Evolutionary conservation across 2,888 invertebrate species (phyloP).

Genomic region (Kuschelorhynchus macadamiae): DNA sequence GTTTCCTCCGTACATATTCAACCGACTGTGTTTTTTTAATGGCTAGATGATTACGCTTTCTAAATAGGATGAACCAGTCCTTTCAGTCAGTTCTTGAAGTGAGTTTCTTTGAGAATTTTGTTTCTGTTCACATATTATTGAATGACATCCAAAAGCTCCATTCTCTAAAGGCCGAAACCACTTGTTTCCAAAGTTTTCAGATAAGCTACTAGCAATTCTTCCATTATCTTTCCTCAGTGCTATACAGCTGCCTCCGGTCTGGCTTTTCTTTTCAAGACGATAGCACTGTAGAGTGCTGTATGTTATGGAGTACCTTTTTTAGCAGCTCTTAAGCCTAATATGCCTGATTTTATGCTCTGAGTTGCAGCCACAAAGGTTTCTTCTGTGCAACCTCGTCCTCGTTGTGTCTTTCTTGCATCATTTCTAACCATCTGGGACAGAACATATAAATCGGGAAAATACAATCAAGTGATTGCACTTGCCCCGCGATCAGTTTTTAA

Average conservation of each 20-base stretch:
- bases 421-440: not conserved
- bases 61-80: constrained; percentile 10
- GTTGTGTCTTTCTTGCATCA: not conserved
- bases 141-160: constrained; percentile 7
- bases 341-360: not conserved
- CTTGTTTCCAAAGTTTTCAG: constrained; percentile 11
- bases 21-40: constrained; percentile 21
- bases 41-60: constrained; percentile 9
- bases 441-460: constrained; percentile 9
- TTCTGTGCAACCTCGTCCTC: not conserved
- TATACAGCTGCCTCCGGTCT: constrained; percentile 4
- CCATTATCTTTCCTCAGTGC: constrained; percentile 3
- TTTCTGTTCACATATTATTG: constrained; percentile 7
- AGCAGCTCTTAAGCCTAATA: constrained; percentile 11
- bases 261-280: constrained; percentile 10
- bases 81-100: constrained; percentile 5
- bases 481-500: constrained; percentile 5
- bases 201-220: constrained; percentile 7
- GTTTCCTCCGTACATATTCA: constrained; percentile 16
- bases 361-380: not conserved
- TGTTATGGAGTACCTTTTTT: not conserved
- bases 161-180: constrained; percentile 1
- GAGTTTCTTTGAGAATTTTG: constrained; percentile 16
- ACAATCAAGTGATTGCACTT: constrained; percentile 16
- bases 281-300: constrained; percentile 17